Percentiles rank a stretch among this genome's conserved stretches.
These are phyloP conservation scores for Matsumyia berberina DNA, from an alignment of 2,888 invertebrate species.

Conservation along the genomic window DNA sequence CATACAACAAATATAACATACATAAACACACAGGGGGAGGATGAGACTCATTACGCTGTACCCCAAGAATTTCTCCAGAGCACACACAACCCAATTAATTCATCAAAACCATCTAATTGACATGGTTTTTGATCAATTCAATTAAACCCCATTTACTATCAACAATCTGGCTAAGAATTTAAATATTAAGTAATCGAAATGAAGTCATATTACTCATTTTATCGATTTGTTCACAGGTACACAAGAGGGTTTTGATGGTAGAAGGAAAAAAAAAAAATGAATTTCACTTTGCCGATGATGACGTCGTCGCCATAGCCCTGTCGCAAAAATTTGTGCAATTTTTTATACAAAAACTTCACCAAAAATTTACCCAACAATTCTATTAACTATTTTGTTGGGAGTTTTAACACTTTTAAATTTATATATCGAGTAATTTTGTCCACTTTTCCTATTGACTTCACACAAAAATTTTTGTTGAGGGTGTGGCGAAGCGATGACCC, in stretches of 20 bases:
- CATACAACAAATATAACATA: slow-evolving; percentile 42
- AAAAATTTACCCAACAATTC: not conserved
- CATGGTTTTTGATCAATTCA: slow-evolving; percentile 1
- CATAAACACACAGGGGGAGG: slow-evolving; percentile 46
- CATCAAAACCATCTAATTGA: slow-evolving; percentile 11
- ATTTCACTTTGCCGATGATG: slow-evolving; percentile 71
- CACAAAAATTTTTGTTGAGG: slow-evolving; percentile 77
- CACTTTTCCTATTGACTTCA: slow-evolving; percentile 42
- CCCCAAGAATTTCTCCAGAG: slow-evolving; percentile 43
- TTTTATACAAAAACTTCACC: slow-evolving; percentile 10
- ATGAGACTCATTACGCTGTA: slow-evolving; percentile 47
- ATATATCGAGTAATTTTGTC: not conserved
- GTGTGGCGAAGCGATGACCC: slow-evolving; percentile 82
- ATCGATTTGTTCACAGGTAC: slow-evolving; percentile 70
- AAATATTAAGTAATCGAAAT: slow-evolving; percentile 52
- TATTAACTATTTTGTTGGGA: not conserved
- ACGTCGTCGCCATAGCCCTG: slow-evolving; percentile 65
- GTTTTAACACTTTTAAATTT: slow-evolving; percentile 7
- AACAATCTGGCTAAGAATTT: slow-evolving; percentile 38
- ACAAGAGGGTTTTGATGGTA: slow-evolving; percentile 24
- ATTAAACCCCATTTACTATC: slow-evolving; percentile 1
- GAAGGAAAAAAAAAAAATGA: slow-evolving; percentile 24
- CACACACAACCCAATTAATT: slow-evolving; percentile 12
- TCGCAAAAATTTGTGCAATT: slow-evolving; percentile 28
- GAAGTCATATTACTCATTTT: slow-evolving; percentile 67